Conservation (phyloP, 2,888 invertebrate genomes). For the Rhagonycha lutea region DNA sequence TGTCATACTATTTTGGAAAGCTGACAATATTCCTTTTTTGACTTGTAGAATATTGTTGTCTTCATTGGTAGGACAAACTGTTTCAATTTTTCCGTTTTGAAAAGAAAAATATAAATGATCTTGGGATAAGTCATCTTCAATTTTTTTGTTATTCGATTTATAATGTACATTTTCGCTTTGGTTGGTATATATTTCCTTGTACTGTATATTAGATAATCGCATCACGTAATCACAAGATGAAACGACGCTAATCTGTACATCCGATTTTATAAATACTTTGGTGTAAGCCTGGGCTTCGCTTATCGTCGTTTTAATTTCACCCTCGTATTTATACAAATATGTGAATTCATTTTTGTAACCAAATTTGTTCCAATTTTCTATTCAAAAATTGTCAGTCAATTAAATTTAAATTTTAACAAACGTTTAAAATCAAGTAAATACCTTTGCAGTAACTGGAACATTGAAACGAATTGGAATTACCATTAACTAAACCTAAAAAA, state of each 20-base stretch:
- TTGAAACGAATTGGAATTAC: constrained; percentile 15
- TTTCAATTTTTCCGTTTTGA: constrained; percentile 36
- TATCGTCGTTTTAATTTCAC: constrained; percentile 16
- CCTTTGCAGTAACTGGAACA: constrained; percentile 39
- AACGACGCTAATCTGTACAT: constrained; percentile 22
- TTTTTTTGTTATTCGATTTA: neutral
- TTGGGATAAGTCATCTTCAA: constrained; percentile 8
- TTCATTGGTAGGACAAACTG: constrained; percentile 30
- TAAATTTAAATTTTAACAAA: neutral
- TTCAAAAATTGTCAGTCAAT: constrained; percentile 9
- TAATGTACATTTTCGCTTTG: neutral
- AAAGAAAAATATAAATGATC: constrained; percentile 33
- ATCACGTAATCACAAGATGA: constrained; percentile 34
- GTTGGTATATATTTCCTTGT: constrained; percentile 1
- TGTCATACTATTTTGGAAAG: constrained; percentile 35
- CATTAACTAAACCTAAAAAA: constrained; percentile 7
- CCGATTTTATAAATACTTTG: constrained; percentile 20
- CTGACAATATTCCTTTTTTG: constrained; percentile 34
- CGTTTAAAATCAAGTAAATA: constrained; percentile 6
- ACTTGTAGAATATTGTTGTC: constrained; percentile 31
- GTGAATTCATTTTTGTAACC: constrained; percentile 30
- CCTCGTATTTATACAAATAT: constrained; percentile 32
- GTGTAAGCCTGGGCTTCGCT: constrained; percentile 17
- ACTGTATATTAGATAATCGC: constrained; percentile 14
- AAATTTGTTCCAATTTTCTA: constrained; percentile 30